Conservation (phyloP, 2,888 invertebrate species). For the Microchrysa polita region DNA sequence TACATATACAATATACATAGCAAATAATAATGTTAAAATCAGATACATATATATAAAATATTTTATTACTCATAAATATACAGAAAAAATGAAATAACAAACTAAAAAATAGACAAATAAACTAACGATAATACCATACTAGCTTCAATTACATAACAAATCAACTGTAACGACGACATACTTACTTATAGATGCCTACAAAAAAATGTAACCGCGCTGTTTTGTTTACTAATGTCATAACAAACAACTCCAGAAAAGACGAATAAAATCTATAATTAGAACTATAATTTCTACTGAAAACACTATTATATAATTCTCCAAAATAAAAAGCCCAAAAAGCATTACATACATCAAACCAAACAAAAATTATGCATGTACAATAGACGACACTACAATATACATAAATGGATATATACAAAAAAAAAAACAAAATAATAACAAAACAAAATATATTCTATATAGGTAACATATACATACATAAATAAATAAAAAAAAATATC, state of each 20-base stretch:
- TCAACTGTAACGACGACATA: not conserved
- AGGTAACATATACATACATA: not conserved
- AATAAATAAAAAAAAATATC: not conserved
- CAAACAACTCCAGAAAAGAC: not conserved
- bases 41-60: conserved; percentile 13
- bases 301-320: too few relatives aligned
- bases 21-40: not conserved
- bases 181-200: not conserved
- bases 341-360: too few relatives aligned
- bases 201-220: too few relatives aligned
- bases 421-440: too few relatives aligned
- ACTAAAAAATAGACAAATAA: conserved; percentile 6
- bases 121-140: not conserved
- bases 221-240: too few relatives aligned
- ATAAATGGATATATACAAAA: too few relatives aligned
- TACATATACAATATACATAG: not conserved
- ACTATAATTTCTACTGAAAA: not conserved
- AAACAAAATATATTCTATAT: not conserved
- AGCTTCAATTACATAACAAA: not conserved
- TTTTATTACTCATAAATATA: conserved; percentile 40
- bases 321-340: too few relatives aligned
- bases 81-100: conserved; percentile 7
- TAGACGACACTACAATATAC: too few relatives aligned
- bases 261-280: not conserved
- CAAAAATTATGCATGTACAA: too few relatives aligned